Evolutionary conservation across 2,113 vertebrate species (phyloP).

Genomic region (Rhinopomastus cyanomelas): DNA sequence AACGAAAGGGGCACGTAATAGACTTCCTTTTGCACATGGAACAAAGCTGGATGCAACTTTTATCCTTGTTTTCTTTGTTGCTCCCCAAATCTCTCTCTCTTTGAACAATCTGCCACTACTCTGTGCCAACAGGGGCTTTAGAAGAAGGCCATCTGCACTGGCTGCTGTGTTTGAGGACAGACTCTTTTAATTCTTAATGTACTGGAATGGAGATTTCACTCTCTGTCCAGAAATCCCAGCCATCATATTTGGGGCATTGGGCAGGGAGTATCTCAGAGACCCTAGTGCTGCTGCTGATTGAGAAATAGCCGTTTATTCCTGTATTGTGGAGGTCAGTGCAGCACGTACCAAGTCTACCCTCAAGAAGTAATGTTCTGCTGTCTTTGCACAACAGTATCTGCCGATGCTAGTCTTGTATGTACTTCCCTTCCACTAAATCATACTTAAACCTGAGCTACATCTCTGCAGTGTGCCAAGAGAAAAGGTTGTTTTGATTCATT

Average conservation of each 20-base stretch:
- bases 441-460: not conserved
- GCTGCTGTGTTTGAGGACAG: not conserved
- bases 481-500: not conserved
- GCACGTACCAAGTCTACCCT: fast-evolving
- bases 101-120: conserved; percentile 6
- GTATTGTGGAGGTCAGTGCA: not conserved
- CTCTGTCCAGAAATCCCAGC: not conserved
- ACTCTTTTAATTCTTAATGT: not conserved
- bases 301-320: not conserved
- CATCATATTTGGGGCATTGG: not conserved
- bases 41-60: conserved; percentile 36
- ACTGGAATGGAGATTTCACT: not conserved
- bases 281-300: not conserved
- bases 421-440: not conserved
- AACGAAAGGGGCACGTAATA: not conserved
- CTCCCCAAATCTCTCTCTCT: not conserved
- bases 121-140: conserved; percentile 16
- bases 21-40: not conserved
- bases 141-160: not conserved
- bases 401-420: not conserved
- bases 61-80: conserved; percentile 13
- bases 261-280: not conserved
- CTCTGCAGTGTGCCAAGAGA: not conserved
- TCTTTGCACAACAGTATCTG: fast-evolving
- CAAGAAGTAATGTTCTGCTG: not conserved